These are phyloP conservation scores for Dichetophora obliterata DNA, from an alignment of 2,888 invertebrate species.

Conservation along the genomic window DNA sequence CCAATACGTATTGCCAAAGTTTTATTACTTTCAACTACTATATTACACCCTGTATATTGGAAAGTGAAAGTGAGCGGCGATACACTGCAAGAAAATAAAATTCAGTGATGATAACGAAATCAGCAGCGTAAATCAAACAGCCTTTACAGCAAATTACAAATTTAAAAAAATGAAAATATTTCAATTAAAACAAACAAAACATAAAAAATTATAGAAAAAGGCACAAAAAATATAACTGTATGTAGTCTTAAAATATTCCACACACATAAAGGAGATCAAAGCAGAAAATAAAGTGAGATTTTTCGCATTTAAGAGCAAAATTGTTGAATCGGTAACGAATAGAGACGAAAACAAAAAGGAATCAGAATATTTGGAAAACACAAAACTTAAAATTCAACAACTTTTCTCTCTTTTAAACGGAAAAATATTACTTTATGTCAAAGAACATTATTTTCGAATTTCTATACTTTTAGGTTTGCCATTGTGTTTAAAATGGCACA, in stretches of 20 bases:
- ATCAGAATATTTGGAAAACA: not conserved
- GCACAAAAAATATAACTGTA: slow-evolving; percentile 2
- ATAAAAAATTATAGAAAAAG: slow-evolving; percentile 19
- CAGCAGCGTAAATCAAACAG: not conserved
- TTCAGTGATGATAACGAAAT: too few species aligned
- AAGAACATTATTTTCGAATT: slow-evolving; percentile 9
- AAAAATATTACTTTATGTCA: slow-evolving; percentile 21
- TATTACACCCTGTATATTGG: too few species aligned
- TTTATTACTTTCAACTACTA: too few species aligned
- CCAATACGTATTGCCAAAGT: too few species aligned
- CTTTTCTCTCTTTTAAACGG: not conserved
- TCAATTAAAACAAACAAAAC: slow-evolving; percentile 20
- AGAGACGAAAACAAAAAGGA: not conserved
- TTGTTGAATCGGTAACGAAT: not conserved
- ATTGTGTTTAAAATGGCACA: not conserved
- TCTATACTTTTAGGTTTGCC: not conserved
- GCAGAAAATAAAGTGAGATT: slow-evolving; percentile 47
- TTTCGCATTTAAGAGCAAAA: not conserved
- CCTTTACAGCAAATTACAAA: slow-evolving; percentile 8
- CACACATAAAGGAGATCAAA: slow-evolving; percentile 58
- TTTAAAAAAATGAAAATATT: slow-evolving; percentile 33
- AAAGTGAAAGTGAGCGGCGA: not conserved
- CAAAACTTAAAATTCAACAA: not conserved
- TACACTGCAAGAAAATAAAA: not conserved
- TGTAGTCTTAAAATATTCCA: slow-evolving; percentile 48